Base-by-base conservation (phyloP, 2,113 vertebrate genomes). In the Empidonax traillii region DNA sequence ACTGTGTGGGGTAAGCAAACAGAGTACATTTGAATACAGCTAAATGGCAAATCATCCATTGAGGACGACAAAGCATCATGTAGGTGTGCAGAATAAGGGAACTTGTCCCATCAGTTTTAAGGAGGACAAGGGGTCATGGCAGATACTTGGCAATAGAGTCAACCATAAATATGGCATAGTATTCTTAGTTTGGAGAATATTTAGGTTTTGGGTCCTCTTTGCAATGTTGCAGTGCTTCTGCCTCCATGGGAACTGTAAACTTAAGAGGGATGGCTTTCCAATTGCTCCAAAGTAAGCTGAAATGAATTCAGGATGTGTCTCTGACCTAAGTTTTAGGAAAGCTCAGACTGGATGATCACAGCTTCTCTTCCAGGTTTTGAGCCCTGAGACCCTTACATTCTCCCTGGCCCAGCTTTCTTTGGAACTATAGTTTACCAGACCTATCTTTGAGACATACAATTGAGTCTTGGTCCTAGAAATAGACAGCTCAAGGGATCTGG, bases 31-130 rank as follows among this genome's bases (percentile, higher is more conserved):
- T 73, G 43, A 91, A 89, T 89, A 85, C 74, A 88, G 88, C 79
- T 80, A 94, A 95, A 94, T 93, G 92, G 79, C 85, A 96, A 95
- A 84, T 78, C 68, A 78, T 39, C 89, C 79, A 72, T 43, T 74
- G 86, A 96, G 47, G 65, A 81, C 3, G 5, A n/a, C 20, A 87
- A 75, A 59, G 11, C 31, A 10, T 5, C 9, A 3, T 20, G 49
- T 53, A 65, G 53, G 17, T 22, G 71, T 92, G 47, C 47, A 89
- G 79, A 66, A 59, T 10, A 63, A 76, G 21, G 43, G n/a, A 89
- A 67, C 12, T 74, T 1, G 0, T 84, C 30, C 44, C 75, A 84
- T 35, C 5, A 51, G 19, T 46, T 27, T 62, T 39, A 49, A 65
- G 72, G 53, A 62, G 30, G 35, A 47, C 0, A 0, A 22, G 35